Conservation (phyloP, 2,888 invertebrate species). For the Meganola albula region DNA sequence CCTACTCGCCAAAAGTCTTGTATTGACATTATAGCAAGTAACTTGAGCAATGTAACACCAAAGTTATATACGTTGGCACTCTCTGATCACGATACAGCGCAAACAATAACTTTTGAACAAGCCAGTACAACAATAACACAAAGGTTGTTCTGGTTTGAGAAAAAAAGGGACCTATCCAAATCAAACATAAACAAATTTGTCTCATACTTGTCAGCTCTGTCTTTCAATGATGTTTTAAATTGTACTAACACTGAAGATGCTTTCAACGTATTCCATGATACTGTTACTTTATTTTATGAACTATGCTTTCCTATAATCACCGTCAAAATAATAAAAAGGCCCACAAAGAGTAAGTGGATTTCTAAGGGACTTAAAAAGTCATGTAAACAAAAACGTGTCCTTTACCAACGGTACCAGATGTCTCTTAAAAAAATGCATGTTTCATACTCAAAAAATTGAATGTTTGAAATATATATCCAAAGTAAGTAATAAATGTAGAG, state of each 20-base stretch:
- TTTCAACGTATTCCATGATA: slow-evolving; percentile 2
- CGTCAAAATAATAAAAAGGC: background rate
- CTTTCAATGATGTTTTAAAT: background rate
- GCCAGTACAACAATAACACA: background rate
- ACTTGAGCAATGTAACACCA: too few relatives aligned
- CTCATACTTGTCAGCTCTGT: background rate
- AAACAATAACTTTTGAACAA: background rate
- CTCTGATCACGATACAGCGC: slow-evolving; percentile 3
- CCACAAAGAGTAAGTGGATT: background rate
- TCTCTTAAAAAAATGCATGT: too few relatives aligned
- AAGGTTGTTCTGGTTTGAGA: too few relatives aligned
- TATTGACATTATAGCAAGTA: too few relatives aligned
- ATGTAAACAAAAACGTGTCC: slow-evolving; percentile 1
- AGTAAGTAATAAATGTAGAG: too few relatives aligned
- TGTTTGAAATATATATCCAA: too few relatives aligned
- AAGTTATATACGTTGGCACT: background rate
- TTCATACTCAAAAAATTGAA: too few relatives aligned
- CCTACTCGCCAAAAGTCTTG: slow-evolving; percentile 1
- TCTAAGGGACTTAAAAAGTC: slow-evolving; percentile 1
- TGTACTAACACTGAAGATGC: background rate
- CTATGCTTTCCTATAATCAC: slow-evolving; percentile 2
- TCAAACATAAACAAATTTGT: background rate
- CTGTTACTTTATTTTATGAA: background rate
- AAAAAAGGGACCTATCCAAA: background rate
- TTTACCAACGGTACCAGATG: slow-evolving; percentile 1